Base-by-base conservation (phyloP, 2,888 invertebrate genomes). In the Drosophila mimica region DNA sequence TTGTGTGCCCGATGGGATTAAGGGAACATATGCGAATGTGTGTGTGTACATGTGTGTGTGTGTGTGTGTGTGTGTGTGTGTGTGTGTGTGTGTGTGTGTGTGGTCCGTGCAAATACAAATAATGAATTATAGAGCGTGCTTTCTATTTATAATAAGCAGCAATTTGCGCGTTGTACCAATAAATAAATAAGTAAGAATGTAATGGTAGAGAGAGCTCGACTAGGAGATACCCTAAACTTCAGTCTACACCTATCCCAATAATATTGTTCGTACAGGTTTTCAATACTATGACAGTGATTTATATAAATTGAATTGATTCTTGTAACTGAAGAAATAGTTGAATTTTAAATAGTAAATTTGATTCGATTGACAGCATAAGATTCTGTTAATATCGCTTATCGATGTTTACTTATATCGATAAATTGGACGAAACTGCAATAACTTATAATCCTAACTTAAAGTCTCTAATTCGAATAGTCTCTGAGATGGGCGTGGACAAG, bases 101-200 rank as follows among this genome's bases (percentile, higher is more conserved):
- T 31, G 5, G 3, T 7, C 6, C 1, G 46, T 25, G 20, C 20
- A 46, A 46, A 25, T 15, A 49, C 28, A 49, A 28, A 15, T 9
- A 34, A 20, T 53, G 8, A 28, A 9, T 56, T 56, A 13, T 7
- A 30, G 20, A 25, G 28, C 17, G 17, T 28, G n/a, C 13, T 61
- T 66, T 53, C 43, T 61, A 31, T 46, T 61, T 52, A 20, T 53
- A 52, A 53, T 66, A 31, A 15, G 52, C 13, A 46, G 36, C 31
- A 53, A 31, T 46, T 60, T 53, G 52, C 33, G 34, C 66, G 8
- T 46, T 52, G 40, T n/a, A 31, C 49, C 13, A n/a, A 58, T 52
- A 25, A 67, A n/a, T 28, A 46, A 52, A 67, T 59, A 34, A n/a
- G 11, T 34, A 33, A 20, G 7, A 43, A 6, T 15, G 13, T 15